These are phyloP conservation scores for Diadophis punctatus DNA, from an alignment of 2,113 vertebrate species.

Conservation along the genomic window DNA sequence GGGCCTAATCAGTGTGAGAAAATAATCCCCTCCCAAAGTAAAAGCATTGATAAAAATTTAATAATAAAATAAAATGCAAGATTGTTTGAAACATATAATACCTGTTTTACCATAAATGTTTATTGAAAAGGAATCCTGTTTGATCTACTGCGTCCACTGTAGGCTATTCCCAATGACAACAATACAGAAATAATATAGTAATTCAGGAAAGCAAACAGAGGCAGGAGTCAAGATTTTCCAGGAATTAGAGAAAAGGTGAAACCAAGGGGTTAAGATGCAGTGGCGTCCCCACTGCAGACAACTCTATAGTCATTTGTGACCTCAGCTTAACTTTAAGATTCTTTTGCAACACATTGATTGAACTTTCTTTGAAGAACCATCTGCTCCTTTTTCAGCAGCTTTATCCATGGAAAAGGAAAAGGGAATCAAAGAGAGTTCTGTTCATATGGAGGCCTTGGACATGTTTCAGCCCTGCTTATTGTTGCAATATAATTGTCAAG, in stretches of 20 bases:
- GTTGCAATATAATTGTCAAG: background rate
- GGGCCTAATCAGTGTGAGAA: background rate
- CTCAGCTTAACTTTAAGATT: background rate
- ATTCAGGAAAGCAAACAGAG: background rate
- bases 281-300: background rate
- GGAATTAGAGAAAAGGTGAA: background rate
- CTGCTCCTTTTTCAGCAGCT: background rate
- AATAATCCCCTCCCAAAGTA: background rate
- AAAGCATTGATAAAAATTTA: background rate
- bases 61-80: background rate
- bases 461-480: background rate
- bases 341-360: background rate
- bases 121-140: background rate
- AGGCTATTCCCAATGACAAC: background rate
- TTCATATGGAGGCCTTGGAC: background rate
- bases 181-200: background rate
- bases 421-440: background rate
- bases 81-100: background rate
- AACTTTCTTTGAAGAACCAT: background rate
- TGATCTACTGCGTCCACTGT: background rate
- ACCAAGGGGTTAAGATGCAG: background rate
- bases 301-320: background rate
- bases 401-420: background rate
- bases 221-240: background rate
- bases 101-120: background rate